Percentiles rank a stretch among this genome's conserved stretches.
These are phyloP conservation scores for Notiomystis cincta DNA, from an alignment of 2,113 vertebrate genomes.

Conservation along the genomic window DNA sequence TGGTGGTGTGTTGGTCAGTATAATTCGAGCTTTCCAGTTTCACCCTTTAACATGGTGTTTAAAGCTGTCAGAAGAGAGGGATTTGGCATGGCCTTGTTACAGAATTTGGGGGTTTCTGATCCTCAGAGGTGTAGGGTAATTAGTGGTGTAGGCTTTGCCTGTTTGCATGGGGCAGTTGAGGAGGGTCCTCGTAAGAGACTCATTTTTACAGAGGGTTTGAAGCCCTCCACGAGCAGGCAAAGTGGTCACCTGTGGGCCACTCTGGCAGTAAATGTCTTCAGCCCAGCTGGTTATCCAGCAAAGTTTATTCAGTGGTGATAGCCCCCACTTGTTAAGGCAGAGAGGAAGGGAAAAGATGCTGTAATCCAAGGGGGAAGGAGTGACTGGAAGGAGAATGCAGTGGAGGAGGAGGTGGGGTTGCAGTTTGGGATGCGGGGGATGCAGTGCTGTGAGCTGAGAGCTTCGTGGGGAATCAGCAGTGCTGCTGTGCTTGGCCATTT, in stretches of 20 bases:
- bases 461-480: accelerated
- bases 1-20: neutral
- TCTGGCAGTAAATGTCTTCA: neutral
- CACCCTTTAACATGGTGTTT: neutral
- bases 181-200: neutral
- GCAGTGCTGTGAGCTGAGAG: neutral
- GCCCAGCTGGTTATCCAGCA: too few relatives aligned
- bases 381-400: neutral
- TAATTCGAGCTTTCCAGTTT: neutral
- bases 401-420: neutral
- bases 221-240: accelerated
- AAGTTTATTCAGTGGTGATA: neutral
- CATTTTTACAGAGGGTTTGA: neutral
- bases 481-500: neutral
- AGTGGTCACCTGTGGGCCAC: accelerated
- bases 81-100: neutral
- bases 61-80: neutral
- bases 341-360: neutral
- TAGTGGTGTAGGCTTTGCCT: neutral
- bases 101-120: neutral
- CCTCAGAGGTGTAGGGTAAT: neutral
- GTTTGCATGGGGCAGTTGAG: neutral
- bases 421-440: neutral
- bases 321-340: neutral
- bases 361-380: neutral